phyloP scores from a whole-genome alignment of 1,140 invertebrate species.

The Caerostris extrusa region DNA sequence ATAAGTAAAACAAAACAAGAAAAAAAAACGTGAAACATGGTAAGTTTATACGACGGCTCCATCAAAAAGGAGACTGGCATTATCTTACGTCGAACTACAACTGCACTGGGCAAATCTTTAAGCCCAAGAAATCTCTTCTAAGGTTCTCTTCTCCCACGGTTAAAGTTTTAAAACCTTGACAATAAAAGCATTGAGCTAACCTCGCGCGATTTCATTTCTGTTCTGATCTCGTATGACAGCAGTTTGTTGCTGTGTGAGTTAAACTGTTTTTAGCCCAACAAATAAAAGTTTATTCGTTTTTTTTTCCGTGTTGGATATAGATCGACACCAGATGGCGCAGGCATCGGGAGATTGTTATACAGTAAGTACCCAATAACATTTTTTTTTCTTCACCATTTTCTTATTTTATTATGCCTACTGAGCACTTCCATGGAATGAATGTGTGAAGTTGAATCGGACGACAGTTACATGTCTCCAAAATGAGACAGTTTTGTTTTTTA shows the following conservation, averaged over 20 bases:
- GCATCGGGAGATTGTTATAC: background rate
- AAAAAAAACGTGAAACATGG: slow-evolving; percentile 53
- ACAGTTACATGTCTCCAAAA: no score
- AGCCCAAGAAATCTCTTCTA: background rate
- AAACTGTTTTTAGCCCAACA: background rate
- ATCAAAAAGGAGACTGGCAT: slow-evolving; percentile 52
- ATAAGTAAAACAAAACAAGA: background rate
- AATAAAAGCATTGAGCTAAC: background rate
- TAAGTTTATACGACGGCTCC: slow-evolving; percentile 59
- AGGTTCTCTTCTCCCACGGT: background rate
- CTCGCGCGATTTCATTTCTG: background rate
- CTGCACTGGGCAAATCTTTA: slow-evolving; percentile 40
- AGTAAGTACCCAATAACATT: slow-evolving; percentile 10
- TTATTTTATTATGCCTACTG: background rate
- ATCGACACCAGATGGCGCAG: slow-evolving; percentile 65
- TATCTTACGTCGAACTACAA: slow-evolving; percentile 51
- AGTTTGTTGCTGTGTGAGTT: background rate
- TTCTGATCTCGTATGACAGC: background rate
- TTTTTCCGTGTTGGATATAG: background rate
- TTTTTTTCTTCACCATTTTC: background rate
- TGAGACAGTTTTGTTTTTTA: background rate
- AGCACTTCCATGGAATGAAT: background rate
- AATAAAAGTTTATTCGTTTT: background rate
- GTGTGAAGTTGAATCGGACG: background rate
- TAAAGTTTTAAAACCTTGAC: slow-evolving; percentile 32